Conservation (phyloP, 2,888 invertebrate genomes). For the Agrotis segetum region DNA sequence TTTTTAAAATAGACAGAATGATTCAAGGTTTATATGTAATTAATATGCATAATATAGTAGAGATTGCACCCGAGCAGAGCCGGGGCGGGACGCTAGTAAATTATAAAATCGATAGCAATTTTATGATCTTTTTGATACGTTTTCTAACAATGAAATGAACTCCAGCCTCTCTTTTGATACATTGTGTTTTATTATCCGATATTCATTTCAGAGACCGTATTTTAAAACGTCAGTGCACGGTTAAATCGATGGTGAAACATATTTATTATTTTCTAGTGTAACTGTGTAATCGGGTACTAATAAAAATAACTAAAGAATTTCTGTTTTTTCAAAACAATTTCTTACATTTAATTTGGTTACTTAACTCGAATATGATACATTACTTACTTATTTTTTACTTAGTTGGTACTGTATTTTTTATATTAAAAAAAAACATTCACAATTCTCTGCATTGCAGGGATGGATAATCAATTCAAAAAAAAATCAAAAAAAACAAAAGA, state of each 20-base stretch:
- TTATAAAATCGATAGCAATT: slow-evolving; percentile 31
- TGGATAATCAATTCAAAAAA: slow-evolving; percentile 24
- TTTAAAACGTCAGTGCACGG: not conserved
- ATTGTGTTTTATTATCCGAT: slow-evolving; percentile 24
- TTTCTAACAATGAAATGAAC: slow-evolving; percentile 11
- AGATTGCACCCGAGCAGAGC: too few relatives aligned
- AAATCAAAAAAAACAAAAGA: slow-evolving; percentile 38
- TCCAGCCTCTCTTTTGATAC: slow-evolving; percentile 7
- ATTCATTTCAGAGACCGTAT: slow-evolving; percentile 1
- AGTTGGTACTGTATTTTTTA: slow-evolving; percentile 33
- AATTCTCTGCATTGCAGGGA: slow-evolving; percentile 6
- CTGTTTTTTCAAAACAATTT: not conserved
- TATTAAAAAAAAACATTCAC: slow-evolving; percentile 22
- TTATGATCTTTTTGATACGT: slow-evolving; percentile 20
- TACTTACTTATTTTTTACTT: slow-evolving; percentile 63
- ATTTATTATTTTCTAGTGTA: not conserved
- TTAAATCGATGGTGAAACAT: not conserved
- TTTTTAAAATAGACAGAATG: too few relatives aligned
- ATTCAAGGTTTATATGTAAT: too few relatives aligned
- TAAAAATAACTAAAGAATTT: not conserved
- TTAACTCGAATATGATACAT: slow-evolving; percentile 48
- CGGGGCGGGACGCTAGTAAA: not conserved
- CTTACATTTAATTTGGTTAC: slow-evolving; percentile 38
- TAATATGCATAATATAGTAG: too few relatives aligned
- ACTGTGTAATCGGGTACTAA: slow-evolving; percentile 6